Base-by-base conservation (phyloP, 1,140 invertebrate genomes). In the Lerema accius region DNA sequence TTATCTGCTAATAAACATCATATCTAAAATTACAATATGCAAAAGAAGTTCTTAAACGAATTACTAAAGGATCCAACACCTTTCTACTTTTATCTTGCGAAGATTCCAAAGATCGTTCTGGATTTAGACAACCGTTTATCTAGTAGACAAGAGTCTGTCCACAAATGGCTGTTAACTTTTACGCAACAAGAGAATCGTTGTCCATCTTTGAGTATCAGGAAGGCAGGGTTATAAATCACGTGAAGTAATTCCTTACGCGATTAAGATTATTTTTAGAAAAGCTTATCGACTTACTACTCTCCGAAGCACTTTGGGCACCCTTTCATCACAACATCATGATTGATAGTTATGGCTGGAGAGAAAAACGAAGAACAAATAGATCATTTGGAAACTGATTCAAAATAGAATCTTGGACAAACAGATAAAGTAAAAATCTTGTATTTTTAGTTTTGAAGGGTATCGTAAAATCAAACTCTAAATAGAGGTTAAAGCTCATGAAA, bases 211-310 rank as follows among this genome's bases (percentile, higher is more conserved):
- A 23, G 35, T 16, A 23, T 32, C 15, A 50, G 26, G 48, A 35
- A 50, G 46, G 13, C 46, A 11, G 23, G 16, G 42, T 59, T 46
- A 43, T 59, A 46, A 59, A 46, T 32, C 42, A 46, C 28, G 45
- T 46, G 43, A 58, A 45, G 43, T 59, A 56, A 56, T 16, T 56
- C 40, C 55, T 19, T 26, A n/a, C 35, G 16, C 42, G 14, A 46
- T 58, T 15, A 43, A 16, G 40, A 58, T 59, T 59, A 59, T 59
- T 42, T 59, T 46, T 59, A 59, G 55, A 46, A 45, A 23, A 46
- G 55, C 55, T 59, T 58, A 58, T 58, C 55, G 42, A 46, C 55
- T 58, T 19, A 58, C 55, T 28, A 11, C 39, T 58, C 40, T 58
- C 43, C 15, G 26, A 11, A 58, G 42, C 55, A 11, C 23, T 32